These are phyloP conservation scores for Lates calcarifer DNA, from an alignment of 2,113 vertebrate genomes.

Conservation along the genomic window DNA sequence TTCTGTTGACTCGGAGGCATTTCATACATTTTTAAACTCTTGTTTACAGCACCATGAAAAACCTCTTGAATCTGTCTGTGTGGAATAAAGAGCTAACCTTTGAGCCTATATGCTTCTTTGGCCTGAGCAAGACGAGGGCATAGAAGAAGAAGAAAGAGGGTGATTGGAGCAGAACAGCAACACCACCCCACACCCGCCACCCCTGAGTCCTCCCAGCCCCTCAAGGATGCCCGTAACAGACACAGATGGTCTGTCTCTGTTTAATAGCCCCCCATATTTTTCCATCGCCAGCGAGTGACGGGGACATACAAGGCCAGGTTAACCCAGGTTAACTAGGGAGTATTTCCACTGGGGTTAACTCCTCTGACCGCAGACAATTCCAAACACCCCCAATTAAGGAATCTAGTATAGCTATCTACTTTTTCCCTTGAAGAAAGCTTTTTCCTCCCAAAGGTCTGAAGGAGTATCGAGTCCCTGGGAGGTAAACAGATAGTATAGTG, in stretches of 20 bases:
- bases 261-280: conserved; percentile 49
- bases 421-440: conserved; percentile 13
- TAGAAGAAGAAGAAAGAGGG: background rate
- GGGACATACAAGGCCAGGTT: conserved; percentile 51
- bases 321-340: conserved; percentile 55
- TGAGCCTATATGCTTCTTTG: conserved; percentile 14
- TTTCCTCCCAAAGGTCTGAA: background rate
- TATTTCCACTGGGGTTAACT: conserved; percentile 62
- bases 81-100: conserved; percentile 15
- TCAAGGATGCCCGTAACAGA: conserved; percentile 43
- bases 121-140: conserved; percentile 25
- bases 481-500: conserved; percentile 42
- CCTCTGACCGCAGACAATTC: conserved; percentile 45
- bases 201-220: conserved; percentile 13
- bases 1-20: conserved; percentile 9
- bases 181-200: background rate
- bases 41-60: conserved; percentile 32
- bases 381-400: conserved; percentile 53
- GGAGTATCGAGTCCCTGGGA: conserved; percentile 13
- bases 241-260: conserved; percentile 54
- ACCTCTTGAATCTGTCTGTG: background rate
- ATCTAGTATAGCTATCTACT: conserved; percentile 37
- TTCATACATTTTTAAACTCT: conserved; percentile 38
- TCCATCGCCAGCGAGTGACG: conserved; percentile 38
- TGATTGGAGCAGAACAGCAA: conserved; percentile 30